Evolutionary conservation across 2,113 vertebrate genomes (phyloP).

Genomic region (Megaleporinus macrocephalus): DNA sequence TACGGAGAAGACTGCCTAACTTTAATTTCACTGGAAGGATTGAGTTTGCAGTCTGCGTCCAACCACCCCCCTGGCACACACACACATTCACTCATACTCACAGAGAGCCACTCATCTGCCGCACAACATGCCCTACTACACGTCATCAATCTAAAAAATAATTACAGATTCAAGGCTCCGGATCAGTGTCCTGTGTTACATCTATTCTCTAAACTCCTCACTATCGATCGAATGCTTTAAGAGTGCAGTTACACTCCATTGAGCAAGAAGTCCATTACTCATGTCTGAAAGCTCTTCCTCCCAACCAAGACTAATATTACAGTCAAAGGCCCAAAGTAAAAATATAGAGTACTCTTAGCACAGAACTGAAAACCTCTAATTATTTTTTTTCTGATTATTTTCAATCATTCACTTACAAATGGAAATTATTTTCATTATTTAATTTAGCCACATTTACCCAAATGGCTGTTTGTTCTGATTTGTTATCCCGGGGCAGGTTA

Average conservation of each 20-base stretch:
- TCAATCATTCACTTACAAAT: too few species aligned
- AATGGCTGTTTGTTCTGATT: too few species aligned
- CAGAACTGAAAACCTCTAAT: background rate
- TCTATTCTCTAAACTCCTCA: background rate
- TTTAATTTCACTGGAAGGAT: background rate
- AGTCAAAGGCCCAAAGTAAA: background rate
- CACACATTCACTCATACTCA: background rate
- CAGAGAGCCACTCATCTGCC: background rate
- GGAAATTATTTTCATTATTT: too few species aligned
- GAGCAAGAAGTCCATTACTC: constrained; percentile 9
- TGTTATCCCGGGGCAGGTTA: too few species aligned
- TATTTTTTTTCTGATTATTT: too few species aligned
- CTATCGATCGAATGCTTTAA: background rate
- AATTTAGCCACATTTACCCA: too few species aligned
- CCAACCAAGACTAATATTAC: background rate
- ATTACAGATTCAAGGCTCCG: background rate
- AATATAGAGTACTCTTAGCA: background rate
- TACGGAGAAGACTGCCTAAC: background rate
- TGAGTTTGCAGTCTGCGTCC: background rate
- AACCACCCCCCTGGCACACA: background rate
- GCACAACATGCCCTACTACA: background rate
- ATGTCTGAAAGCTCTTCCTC: background rate
- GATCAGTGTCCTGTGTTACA: background rate
- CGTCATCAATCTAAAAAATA: background rate
- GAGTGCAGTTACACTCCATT: constrained; percentile 1